Conservation (phyloP, 1,140 invertebrate species). For the Orius insidiosus region DNA sequence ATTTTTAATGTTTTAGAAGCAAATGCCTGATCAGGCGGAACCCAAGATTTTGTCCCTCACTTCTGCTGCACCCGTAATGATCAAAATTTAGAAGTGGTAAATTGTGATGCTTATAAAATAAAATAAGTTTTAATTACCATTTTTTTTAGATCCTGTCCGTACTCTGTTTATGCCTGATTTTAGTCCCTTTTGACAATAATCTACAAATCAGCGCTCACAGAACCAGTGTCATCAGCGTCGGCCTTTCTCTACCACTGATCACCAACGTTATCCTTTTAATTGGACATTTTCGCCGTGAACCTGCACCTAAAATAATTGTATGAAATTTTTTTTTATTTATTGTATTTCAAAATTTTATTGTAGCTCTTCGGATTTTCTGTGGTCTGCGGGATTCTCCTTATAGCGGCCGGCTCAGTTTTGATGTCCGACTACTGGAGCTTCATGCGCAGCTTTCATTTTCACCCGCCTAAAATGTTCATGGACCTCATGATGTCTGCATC, state of each 20-base stretch:
- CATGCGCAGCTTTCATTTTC: constrained; percentile 30
- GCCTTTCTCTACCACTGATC: constrained; percentile 38
- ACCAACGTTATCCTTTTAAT: constrained; percentile 42
- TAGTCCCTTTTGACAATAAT: constrained; percentile 33
- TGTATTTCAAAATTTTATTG: constrained; percentile 17
- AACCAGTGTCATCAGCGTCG: constrained; percentile 35
- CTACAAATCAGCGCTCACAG: constrained; percentile 31
- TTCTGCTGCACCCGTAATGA: constrained; percentile 23
- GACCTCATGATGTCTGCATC: constrained; percentile 38
- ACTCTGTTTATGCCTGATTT: constrained; percentile 33
- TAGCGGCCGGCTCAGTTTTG: constrained; percentile 41
- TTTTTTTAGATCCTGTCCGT: constrained; percentile 23
- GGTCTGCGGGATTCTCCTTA: constrained; percentile 38
- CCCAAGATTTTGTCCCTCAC: constrained; percentile 20
- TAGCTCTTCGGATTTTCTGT: constrained; percentile 40
- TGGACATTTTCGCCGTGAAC: constrained; percentile 37
- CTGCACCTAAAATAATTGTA: constrained; percentile 43
- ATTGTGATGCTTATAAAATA: neutral
- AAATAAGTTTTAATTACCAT: neutral
- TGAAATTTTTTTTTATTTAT: constrained; percentile 16
- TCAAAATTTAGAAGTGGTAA: constrained; percentile 31
- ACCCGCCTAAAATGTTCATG: constrained; percentile 36
- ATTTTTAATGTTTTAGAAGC: constrained; percentile 8
- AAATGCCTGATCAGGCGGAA: constrained; percentile 9
- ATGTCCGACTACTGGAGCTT: constrained; percentile 38